These are phyloP conservation scores for Beris chalybata DNA, from an alignment of 2,888 invertebrate species.

Conservation along the genomic window DNA sequence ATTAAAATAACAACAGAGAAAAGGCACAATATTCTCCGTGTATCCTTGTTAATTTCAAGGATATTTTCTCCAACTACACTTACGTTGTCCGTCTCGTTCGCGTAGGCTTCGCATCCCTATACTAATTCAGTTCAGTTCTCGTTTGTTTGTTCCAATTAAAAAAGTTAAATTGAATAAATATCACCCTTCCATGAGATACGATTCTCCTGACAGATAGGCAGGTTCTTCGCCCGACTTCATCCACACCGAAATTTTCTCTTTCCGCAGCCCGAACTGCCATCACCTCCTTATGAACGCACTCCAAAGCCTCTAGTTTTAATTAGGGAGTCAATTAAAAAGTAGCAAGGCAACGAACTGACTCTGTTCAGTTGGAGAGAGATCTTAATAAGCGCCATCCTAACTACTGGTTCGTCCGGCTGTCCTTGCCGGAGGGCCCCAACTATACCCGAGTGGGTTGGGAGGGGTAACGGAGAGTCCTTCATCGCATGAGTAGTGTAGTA, in stretches of 20 bases:
- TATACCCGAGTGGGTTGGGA: too few relatives aligned
- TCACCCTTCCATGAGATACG: conserved; percentile 17
- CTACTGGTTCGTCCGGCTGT: conserved; percentile 26
- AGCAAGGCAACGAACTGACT: conserved; percentile 31
- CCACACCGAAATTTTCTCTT: background rate
- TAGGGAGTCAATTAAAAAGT: conserved; percentile 39
- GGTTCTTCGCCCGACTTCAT: background rate
- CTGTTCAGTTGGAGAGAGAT: conserved; percentile 25
- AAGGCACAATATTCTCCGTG: conserved; percentile 10
- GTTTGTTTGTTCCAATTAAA: conserved; percentile 38
- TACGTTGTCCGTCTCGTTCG: background rate
- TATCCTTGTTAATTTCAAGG: conserved; percentile 28
- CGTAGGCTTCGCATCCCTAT: background rate
- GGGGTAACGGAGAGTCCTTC: too few relatives aligned
- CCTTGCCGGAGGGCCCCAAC: conserved; percentile 9
- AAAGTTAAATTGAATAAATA: conserved; percentile 39
- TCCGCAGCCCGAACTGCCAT: background rate
- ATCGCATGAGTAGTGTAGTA: too few relatives aligned
- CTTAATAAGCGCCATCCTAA: conserved; percentile 26
- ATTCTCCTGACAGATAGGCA: background rate
- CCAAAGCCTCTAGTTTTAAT: conserved; percentile 36
- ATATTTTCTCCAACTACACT: conserved; percentile 18
- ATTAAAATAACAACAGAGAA: conserved; percentile 18
- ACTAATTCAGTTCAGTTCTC: conserved; percentile 33
- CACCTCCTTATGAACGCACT: conserved; percentile 24